phyloP scores from a whole-genome alignment of 2,797 vertebrate species.

The Enteromius mattozi region DNA sequence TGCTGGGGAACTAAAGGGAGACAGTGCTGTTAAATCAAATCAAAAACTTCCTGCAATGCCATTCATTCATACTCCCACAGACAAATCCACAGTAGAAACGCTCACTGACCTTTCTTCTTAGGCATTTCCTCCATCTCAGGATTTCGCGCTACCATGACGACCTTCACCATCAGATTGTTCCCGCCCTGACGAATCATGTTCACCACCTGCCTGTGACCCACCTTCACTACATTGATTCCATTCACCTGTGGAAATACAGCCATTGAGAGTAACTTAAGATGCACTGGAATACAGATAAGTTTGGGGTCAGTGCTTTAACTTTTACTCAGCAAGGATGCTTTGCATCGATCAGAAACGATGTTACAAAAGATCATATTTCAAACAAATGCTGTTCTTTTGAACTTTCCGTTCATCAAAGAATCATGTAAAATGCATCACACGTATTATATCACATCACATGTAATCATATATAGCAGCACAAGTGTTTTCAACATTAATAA shows the following conservation, averaged over 20 bases:
- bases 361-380: background rate
- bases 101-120: constrained; percentile 88
- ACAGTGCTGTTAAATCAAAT: constrained; percentile 19
- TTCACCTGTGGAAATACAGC: constrained; percentile 81
- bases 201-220: constrained; percentile 93
- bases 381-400: background rate
- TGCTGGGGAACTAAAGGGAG: constrained; percentile 84
- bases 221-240: constrained; percentile 92
- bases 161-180: constrained; percentile 94
- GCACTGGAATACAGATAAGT: too few relatives aligned
- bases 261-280: background rate
- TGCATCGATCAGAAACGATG: background rate
- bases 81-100: constrained; percentile 25
- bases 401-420: background rate
- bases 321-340: background rate
- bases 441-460: background rate
- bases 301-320: too few relatives aligned
- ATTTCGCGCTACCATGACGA: constrained; percentile 94
- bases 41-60: background rate
- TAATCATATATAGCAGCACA: background rate
- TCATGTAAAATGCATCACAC: background rate
- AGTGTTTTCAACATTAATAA: background rate
- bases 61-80: constrained; percentile 14
- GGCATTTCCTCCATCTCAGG: constrained; percentile 90
- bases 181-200: constrained; percentile 95